phyloP scores from a whole-genome alignment of 2,113 vertebrate genomes.

The Uria aalge region DNA sequence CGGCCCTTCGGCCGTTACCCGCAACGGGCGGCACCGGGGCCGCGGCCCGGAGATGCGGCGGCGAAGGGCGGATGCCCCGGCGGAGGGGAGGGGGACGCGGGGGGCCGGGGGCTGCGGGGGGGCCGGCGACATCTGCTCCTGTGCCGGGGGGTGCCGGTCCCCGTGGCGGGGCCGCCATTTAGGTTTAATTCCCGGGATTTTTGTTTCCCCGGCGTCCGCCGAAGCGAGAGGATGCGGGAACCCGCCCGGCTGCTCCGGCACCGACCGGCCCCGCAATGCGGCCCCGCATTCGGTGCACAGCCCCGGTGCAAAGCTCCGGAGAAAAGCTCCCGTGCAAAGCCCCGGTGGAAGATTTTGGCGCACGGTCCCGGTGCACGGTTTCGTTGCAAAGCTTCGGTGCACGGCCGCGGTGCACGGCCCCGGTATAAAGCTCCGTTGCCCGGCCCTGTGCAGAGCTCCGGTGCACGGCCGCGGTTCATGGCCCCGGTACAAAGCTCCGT shows the following conservation, averaged over 20 bases:
- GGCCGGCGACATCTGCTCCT: neutral
- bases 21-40: neutral
- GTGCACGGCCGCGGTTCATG: neutral
- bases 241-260: neutral
- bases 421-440: too few relatives aligned
- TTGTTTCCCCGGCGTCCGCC: neutral
- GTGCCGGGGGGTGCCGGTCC: neutral
- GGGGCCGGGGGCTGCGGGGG: neutral
- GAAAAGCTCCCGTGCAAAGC: neutral
- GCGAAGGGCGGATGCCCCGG: neutral
- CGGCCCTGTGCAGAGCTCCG: neutral
- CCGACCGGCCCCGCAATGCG: conserved; percentile 2
- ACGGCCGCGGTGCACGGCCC: too few relatives aligned
- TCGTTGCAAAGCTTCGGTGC: neutral
- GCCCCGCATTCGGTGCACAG: neutral
- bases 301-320: neutral
- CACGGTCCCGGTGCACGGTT: neutral
- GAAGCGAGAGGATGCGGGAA: neutral
- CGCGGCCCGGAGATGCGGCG: neutral
- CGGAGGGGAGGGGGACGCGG: neutral
- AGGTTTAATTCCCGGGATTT: neutral
- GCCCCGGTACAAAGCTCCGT: neutral
- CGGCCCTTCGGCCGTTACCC: neutral
- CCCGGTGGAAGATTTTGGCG: neutral
- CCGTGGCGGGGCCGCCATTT: neutral